phyloP scores from a whole-genome alignment of 2,888 invertebrate species.

The Acronicta psi region DNA sequence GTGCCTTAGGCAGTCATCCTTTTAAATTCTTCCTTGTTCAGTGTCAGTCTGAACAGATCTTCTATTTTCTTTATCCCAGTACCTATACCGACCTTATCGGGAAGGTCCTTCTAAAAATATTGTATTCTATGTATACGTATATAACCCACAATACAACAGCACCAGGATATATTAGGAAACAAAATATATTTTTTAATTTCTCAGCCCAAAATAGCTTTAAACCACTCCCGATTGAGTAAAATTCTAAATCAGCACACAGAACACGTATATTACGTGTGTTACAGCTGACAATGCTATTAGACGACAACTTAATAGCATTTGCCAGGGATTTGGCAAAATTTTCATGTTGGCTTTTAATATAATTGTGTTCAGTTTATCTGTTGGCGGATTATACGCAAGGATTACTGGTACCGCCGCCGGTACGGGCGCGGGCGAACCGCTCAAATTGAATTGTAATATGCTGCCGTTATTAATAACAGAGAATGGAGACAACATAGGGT shows the following conservation, averaged over 20 bases:
- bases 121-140: too few relatives aligned
- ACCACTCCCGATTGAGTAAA: background rate
- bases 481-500: slow-evolving; percentile 67
- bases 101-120: too few relatives aligned
- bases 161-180: too few relatives aligned
- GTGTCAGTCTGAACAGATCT: too few relatives aligned
- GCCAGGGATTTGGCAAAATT: slow-evolving; percentile 78
- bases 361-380: slow-evolving; percentile 86
- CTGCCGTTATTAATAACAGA: slow-evolving; percentile 85
- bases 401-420: slow-evolving; percentile 68
- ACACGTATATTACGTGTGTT: slow-evolving; percentile 50
- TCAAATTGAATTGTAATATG: slow-evolving; percentile 88
- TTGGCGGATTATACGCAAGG: slow-evolving; percentile 71
- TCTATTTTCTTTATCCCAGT: too few relatives aligned
- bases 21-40: too few relatives aligned
- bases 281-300: slow-evolving; percentile 79
- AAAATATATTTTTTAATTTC: too few relatives aligned
- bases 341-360: slow-evolving; percentile 87
- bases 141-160: too few relatives aligned
- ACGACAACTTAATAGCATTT: slow-evolving; percentile 73
- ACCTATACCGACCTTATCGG: too few relatives aligned
- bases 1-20: too few relatives aligned
- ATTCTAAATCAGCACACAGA: slow-evolving; percentile 23
- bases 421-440: slow-evolving; percentile 66
- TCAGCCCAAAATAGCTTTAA: background rate